These are phyloP conservation scores for Muraenolepis orangiensis DNA, from an alignment of 2,797 vertebrate genomes.

Conservation along the genomic window DNA sequence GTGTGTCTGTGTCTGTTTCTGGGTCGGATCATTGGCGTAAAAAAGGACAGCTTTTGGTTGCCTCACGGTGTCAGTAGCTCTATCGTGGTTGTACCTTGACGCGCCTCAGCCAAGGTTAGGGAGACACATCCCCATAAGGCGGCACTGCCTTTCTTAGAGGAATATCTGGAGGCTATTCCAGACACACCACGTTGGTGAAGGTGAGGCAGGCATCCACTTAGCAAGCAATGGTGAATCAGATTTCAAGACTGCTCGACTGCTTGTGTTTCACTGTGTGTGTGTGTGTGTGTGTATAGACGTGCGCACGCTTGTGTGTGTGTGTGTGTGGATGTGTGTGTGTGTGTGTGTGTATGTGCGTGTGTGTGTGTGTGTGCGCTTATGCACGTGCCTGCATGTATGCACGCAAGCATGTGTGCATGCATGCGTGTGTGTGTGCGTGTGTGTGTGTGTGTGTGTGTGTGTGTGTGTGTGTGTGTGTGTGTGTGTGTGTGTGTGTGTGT, in stretches of 20 bases:
- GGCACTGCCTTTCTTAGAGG: constrained; percentile 28
- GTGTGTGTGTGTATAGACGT: constrained; percentile 6
- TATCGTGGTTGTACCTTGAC: constrained; percentile 23
- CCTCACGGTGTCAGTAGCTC: no score
- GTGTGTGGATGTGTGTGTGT: constrained; percentile 1
- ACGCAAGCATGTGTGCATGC: constrained; percentile 2
- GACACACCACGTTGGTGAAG: constrained; percentile 30
- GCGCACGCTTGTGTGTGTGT: constrained; percentile 13
- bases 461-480: constrained; percentile 5
- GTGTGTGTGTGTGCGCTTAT: constrained; percentile 16
- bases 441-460: constrained; percentile 12
- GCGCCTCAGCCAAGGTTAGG: constrained; percentile 26
- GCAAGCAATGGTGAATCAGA: constrained; percentile 34
- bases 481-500: constrained; percentile 8
- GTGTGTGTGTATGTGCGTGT: constrained; percentile 2
- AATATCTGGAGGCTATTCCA: constrained; percentile 42
- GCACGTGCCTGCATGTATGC: constrained; percentile 3
- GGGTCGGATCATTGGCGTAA: no score
- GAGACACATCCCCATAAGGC: constrained; percentile 30
- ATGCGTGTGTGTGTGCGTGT: constrained; percentile 8
- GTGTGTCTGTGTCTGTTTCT: constrained; percentile 4
- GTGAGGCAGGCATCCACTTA: constrained; percentile 26
- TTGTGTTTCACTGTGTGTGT: constrained; percentile 13
- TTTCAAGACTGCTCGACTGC: constrained; percentile 36
- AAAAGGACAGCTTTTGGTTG: not conserved